Evolutionary conservation across 2,888 invertebrate genomes (phyloP).

Genomic region (Pelosia muscerda): DNA sequence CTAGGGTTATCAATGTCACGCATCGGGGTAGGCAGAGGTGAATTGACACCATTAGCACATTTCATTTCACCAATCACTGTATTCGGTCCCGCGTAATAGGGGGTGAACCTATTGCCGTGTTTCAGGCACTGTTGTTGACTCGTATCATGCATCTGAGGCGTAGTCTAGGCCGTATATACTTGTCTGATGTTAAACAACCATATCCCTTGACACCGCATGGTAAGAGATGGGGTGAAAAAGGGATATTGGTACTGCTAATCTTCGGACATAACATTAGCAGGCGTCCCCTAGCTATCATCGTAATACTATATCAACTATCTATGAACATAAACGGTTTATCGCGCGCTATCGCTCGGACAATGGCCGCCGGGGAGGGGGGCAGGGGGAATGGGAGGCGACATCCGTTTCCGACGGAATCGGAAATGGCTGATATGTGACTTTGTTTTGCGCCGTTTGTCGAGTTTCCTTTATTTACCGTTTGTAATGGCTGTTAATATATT

Average conservation of each 20-base stretch:
- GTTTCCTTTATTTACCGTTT: conserved; percentile 53
- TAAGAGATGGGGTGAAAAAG: too few species aligned
- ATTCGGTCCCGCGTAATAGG: too few species aligned
- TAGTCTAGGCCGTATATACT: too few species aligned
- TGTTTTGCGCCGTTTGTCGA: conserved; percentile 67
- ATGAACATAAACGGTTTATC: conserved; percentile 58
- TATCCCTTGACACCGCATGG: too few species aligned
- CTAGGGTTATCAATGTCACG: too few species aligned
- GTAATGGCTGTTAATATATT: conserved; percentile 49
- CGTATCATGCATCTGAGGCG: too few species aligned
- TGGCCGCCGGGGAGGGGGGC: conserved; percentile 32
- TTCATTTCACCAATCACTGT: too few species aligned
- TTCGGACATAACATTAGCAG: neutral
- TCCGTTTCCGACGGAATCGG: conserved; percentile 69
- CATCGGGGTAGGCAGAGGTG: too few species aligned
- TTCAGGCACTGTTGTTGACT: too few species aligned
- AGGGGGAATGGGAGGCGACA: conserved; percentile 40
- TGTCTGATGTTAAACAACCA: too few species aligned
- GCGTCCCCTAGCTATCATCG: conserved; percentile 26
- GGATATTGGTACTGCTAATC: neutral
- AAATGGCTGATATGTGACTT: conserved; percentile 72
- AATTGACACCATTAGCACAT: too few species aligned
- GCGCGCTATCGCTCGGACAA: conserved; percentile 53
- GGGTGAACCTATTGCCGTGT: too few species aligned
- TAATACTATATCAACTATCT: conserved; percentile 49